Conservation (phyloP, 2,113 vertebrate species). For the Sylvia atricapilla region DNA sequence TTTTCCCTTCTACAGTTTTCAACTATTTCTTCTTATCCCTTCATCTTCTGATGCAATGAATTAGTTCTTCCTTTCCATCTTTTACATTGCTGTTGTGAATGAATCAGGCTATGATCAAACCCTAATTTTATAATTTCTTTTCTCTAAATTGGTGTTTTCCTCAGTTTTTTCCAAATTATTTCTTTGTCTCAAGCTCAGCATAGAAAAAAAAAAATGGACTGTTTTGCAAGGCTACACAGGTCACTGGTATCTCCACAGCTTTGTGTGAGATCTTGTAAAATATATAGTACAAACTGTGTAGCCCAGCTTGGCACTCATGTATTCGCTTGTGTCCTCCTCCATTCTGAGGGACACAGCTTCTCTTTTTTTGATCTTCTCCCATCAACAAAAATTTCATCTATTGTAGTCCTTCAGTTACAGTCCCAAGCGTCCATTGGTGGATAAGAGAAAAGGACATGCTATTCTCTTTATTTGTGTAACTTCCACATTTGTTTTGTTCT, state of each 20-base stretch:
- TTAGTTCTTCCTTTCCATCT: not conserved
- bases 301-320: not conserved
- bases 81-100: not conserved
- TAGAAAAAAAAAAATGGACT: not conserved
- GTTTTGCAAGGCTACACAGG: not conserved
- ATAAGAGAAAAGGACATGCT: not conserved
- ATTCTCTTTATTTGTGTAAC: not conserved
- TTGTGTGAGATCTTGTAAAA: not conserved
- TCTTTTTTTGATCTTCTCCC: not conserved
- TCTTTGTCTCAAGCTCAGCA: not conserved
- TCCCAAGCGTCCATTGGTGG: not conserved
- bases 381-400: not conserved
- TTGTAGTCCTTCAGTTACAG: not conserved
- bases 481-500: not conserved
- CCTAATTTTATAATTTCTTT: not conserved
- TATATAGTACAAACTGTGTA: not conserved
- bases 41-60: not conserved
- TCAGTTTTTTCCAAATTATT: not conserved
- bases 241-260: not conserved
- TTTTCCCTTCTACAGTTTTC: not conserved
- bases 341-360: not conserved
- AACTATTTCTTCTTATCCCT: constrained; percentile 9
- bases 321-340: not conserved
- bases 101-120: not conserved
- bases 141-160: not conserved